phyloP scores from a whole-genome alignment of 1,140 invertebrate species.

The Papilio xuthus region DNA sequence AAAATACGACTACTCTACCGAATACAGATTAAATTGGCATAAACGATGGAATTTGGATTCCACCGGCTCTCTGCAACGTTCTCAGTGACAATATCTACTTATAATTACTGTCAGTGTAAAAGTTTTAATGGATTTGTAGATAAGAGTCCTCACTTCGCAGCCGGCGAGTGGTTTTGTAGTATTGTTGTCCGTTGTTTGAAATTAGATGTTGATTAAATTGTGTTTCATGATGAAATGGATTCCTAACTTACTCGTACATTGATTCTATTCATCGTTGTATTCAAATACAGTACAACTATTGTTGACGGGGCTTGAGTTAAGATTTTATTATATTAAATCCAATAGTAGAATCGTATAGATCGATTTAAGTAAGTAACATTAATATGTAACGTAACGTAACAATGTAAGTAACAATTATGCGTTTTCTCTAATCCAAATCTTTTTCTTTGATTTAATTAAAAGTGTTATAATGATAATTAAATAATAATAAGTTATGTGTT shows the following conservation, averaged over 20 bases:
- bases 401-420: too few relatives aligned
- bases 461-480: not conserved
- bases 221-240: not conserved
- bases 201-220: conserved; percentile 16
- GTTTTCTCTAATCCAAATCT: too few relatives aligned
- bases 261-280: not conserved
- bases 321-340: not conserved
- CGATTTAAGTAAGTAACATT: not conserved
- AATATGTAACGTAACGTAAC: too few relatives aligned
- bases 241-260: not conserved
- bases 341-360: not conserved
- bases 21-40: conserved; percentile 44
- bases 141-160: conserved; percentile 44
- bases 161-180: not conserved
- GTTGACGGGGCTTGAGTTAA: not conserved
- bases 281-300: not conserved
- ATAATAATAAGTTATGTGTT: too few relatives aligned
- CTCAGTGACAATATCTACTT: conserved; percentile 61
- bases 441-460: not conserved
- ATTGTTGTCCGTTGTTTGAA: conserved; percentile 2
- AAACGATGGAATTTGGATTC: conserved; percentile 60
- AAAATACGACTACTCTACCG: conserved; percentile 2
- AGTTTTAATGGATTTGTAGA: conserved; percentile 69
- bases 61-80: conserved; percentile 42
- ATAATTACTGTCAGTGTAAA: conserved; percentile 57